These are phyloP conservation scores for Drosophila murphyi DNA, from an alignment of 1,140 invertebrate genomes.

Conservation along the genomic window DNA sequence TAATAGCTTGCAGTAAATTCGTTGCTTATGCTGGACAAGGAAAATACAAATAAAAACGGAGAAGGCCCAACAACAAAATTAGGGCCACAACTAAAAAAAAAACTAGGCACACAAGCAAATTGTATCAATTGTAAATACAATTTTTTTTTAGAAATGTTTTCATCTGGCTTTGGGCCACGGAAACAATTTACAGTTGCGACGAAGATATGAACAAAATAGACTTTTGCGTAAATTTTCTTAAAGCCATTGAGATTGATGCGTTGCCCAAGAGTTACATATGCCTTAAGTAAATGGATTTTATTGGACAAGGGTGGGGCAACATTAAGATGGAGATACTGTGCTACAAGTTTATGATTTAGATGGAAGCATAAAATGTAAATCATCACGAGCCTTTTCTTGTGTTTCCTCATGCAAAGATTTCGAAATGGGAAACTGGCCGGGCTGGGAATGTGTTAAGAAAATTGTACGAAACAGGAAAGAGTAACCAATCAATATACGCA, in stretches of 20 bases:
- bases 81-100: slow-evolving; percentile 16
- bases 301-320: slow-evolving; percentile 28
- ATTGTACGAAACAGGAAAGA: not conserved
- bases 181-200: slow-evolving; percentile 43
- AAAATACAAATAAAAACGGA: slow-evolving; percentile 36
- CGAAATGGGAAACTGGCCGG: slow-evolving; percentile 4
- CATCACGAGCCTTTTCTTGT: slow-evolving; percentile 2
- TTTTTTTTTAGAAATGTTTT: slow-evolving; percentile 43
- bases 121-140: slow-evolving; percentile 61
- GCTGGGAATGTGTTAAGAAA: slow-evolving; percentile 1
- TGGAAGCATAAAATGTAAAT: slow-evolving; percentile 40
- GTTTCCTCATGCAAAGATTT: not conserved
- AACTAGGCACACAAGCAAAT: slow-evolving; percentile 5
- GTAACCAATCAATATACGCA: not conserved
- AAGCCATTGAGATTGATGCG: slow-evolving; percentile 68
- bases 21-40: slow-evolving; percentile 34
- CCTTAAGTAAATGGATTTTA: slow-evolving; percentile 35
- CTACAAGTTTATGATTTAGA: slow-evolving; percentile 14
- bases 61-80: not conserved
- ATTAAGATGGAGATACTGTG: slow-evolving; percentile 22
- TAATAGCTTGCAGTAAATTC: slow-evolving; percentile 53
- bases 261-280: slow-evolving; percentile 57
- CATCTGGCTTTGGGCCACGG: not conserved
- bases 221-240: slow-evolving; percentile 50
- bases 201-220: slow-evolving; percentile 51